Percentiles rank a stretch among this genome's conserved stretches.
phyloP scores from a whole-genome alignment of 2,888 invertebrate genomes.

The Coleophora flavipennella region DNA sequence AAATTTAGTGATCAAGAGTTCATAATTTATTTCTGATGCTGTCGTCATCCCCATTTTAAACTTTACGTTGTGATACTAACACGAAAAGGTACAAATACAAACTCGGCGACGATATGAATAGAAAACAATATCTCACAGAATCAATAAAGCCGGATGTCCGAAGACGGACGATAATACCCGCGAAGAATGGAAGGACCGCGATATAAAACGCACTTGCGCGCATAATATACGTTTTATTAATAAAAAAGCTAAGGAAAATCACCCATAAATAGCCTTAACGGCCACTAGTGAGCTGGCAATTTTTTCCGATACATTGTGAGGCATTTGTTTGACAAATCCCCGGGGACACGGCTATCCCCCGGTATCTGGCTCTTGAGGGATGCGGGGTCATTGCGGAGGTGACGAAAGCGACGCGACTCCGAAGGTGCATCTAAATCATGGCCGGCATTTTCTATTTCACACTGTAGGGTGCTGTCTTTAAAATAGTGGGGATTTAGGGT shows the following conservation, averaged over 20 bases:
- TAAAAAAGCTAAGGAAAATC: constrained; percentile 66
- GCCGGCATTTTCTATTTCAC: constrained; percentile 50
- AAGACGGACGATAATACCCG: constrained; percentile 66
- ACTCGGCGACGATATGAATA: constrained; percentile 21
- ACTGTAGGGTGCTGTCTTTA: constrained; percentile 28
- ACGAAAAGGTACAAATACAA: constrained; percentile 13
- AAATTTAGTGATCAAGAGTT: too few species aligned
- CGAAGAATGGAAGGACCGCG: constrained; percentile 48
- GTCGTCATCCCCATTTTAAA: too few species aligned
- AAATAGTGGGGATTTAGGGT: constrained; percentile 40
- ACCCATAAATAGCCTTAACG: constrained; percentile 70
- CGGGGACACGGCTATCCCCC: constrained; percentile 41
- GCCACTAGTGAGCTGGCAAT: constrained; percentile 63
- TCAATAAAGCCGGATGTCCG: constrained; percentile 61
- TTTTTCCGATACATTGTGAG: constrained; percentile 62
- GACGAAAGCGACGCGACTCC: constrained; percentile 60
- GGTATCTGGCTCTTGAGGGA: constrained; percentile 62
- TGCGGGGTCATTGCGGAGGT: constrained; percentile 67
- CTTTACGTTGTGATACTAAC: too few species aligned
- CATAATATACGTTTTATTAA: constrained; percentile 73
- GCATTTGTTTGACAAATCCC: constrained; percentile 74
- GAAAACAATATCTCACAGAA: constrained; percentile 33
- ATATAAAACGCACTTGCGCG: constrained; percentile 71
- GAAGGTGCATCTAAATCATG: constrained; percentile 60
- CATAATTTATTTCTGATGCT: too few species aligned